A percentile compares a stretch with the other conserved stretches of the same genome.
These are phyloP conservation scores for Vanessa cardui DNA, from an alignment of 2,888 invertebrate species.

Conservation along the genomic window DNA sequence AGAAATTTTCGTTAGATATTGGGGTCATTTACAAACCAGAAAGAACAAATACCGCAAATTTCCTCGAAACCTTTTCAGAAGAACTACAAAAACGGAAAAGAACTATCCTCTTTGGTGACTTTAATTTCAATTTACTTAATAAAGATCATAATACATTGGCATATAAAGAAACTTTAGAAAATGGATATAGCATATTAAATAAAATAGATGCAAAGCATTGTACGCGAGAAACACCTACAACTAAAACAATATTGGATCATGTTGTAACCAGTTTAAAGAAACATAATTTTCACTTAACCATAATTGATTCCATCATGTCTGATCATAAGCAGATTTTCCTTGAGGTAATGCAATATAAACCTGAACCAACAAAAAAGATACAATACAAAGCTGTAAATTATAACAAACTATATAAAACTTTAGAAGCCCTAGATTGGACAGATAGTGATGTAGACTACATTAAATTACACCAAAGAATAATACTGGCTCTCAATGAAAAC, in stretches of 20 bases:
- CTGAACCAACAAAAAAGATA: not conserved
- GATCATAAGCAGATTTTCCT: conserved; percentile 14
- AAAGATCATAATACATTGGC: not conserved
- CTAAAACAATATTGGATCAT: conserved; percentile 10
- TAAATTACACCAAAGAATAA: conserved; percentile 1
- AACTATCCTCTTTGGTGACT: conserved; percentile 6
- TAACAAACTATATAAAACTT: not conserved
- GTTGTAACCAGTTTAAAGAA: not conserved
- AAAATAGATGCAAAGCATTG: conserved; percentile 1
- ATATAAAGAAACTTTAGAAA: conserved; percentile 10
- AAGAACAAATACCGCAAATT: conserved; percentile 2
- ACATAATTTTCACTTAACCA: conserved; percentile 1
- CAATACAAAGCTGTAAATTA: conserved; percentile 2
- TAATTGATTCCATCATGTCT: conserved; percentile 3
- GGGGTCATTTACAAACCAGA: conserved; percentile 8
- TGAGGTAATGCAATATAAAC: conserved; percentile 2
- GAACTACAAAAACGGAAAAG: conserved; percentile 3
- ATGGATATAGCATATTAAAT: conserved; percentile 6
- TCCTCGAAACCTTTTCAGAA: conserved; percentile 8
- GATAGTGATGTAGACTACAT: not conserved
- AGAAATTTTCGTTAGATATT: conserved; percentile 13
- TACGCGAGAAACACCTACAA: conserved; percentile 5
- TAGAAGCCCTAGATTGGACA: not conserved
- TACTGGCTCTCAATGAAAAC: conserved; percentile 1
- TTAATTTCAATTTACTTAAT: conserved; percentile 11